These are phyloP conservation scores for Metacarcinus magister DNA, from an alignment of 2,888 invertebrate genomes.

Conservation along the genomic window DNA sequence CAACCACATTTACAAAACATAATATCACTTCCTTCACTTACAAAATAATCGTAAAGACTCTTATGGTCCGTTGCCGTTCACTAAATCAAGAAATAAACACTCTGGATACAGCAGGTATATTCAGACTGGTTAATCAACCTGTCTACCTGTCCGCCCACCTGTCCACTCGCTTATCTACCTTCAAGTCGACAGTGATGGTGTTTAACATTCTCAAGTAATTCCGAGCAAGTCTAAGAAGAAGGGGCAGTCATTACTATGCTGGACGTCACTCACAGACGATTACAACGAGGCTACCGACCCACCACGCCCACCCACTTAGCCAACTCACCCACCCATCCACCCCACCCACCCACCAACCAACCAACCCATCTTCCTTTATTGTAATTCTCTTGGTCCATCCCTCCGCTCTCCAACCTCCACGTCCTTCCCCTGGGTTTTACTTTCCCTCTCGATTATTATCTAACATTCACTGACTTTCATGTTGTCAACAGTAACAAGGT, in stretches of 20 bases:
- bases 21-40: not conserved
- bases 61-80: not conserved
- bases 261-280: not conserved
- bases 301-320: conserved; percentile 12
- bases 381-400: not conserved
- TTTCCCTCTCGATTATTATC: not conserved
- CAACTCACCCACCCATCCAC: not conserved
- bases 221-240: not conserved
- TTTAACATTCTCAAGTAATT: conserved; percentile 21
- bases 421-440: not conserved
- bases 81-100: not conserved
- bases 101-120: not conserved
- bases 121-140: not conserved
- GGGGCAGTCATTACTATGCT: conserved; percentile 13
- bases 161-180: not conserved
- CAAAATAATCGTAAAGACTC: not conserved
- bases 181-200: not conserved
- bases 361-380: not conserved
- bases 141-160: conserved; percentile 33
- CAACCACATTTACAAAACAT: not conserved
- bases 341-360: not conserved
- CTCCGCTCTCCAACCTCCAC: not conserved
- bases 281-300: not conserved
- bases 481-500: not conserved
- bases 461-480: not conserved